Conservation (phyloP, 2,888 invertebrate species). For the Bellardia bayeri region DNA sequence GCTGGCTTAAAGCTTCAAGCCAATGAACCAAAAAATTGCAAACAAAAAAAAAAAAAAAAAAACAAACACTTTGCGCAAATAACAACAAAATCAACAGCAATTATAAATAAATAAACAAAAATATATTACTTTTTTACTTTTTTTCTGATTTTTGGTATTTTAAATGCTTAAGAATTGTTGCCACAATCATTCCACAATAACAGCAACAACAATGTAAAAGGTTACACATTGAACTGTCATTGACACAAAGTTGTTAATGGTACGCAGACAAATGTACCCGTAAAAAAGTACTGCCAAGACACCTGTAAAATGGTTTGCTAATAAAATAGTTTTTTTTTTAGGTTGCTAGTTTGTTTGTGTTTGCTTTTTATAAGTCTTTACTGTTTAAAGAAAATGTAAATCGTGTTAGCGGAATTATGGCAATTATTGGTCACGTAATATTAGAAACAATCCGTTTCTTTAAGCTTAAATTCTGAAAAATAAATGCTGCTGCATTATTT, state of each 20-base stretch:
- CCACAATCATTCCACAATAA: constrained; percentile 18
- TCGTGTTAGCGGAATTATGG: constrained; percentile 76
- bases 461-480: constrained; percentile 30
- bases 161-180: constrained; percentile 47
- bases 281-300: constrained; percentile 54
- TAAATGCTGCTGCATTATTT: constrained; percentile 62
- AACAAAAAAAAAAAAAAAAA: constrained; percentile 48
- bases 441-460: constrained; percentile 76
- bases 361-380: constrained; percentile 65
- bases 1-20: constrained; percentile 28
- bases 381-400: constrained; percentile 69
- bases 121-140: constrained; percentile 42
- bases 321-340: constrained; percentile 16
- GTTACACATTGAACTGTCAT: constrained; percentile 82
- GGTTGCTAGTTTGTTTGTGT: constrained; percentile 1
- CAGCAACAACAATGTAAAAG: constrained; percentile 54
- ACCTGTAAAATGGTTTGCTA: constrained; percentile 61
- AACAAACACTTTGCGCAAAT: constrained; percentile 56
- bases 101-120: constrained; percentile 71
- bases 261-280: constrained; percentile 47
- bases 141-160: constrained; percentile 48
- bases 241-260: constrained; percentile 78
- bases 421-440: constrained; percentile 80
- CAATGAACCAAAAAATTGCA: constrained; percentile 58
- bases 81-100: constrained; percentile 68